Evolutionary conservation across 2,888 invertebrate species (phyloP).

Genomic region (Oligia strigilis): DNA sequence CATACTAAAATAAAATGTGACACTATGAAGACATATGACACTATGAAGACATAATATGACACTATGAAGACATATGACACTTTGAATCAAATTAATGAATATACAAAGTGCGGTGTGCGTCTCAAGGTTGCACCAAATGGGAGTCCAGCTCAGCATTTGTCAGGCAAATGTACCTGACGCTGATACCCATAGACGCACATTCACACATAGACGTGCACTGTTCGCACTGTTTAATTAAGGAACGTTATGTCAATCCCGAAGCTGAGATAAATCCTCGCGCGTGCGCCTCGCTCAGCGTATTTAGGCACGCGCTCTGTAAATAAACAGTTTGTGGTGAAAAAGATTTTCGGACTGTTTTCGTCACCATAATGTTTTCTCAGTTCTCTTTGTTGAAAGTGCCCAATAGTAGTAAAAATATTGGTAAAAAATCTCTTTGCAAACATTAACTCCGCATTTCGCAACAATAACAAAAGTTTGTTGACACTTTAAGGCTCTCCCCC

Average conservation of each 20-base stretch:
- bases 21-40: neutral
- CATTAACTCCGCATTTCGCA: no score
- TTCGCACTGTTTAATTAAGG: no score
- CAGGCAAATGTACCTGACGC: no score
- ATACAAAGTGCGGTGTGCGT: no score
- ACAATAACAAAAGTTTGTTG: neutral
- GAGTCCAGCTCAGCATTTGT: no score
- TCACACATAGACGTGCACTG: no score
- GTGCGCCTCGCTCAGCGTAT: neutral
- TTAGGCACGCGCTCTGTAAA: neutral
- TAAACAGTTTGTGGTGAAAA: conserved; percentile 39
- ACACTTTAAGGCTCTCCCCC: neutral
- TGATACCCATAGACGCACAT: no score
- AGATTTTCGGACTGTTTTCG: conserved; percentile 26
- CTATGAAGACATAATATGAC: neutral
- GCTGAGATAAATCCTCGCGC: conserved; percentile 9
- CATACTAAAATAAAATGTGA: neutral
- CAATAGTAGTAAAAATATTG: conserved; percentile 6
- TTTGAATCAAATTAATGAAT: no score
- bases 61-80: neutral
- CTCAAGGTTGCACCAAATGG: no score
- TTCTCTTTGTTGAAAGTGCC: conserved; percentile 13
- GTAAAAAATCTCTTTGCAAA: no score
- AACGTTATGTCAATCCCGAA: conserved; percentile 22
- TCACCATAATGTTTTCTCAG: neutral